Percentiles rank a stretch among this genome's conserved stretches.
phyloP scores from a whole-genome alignment of 2,113 vertebrate genomes.

The Eudyptes chrysolophus region DNA sequence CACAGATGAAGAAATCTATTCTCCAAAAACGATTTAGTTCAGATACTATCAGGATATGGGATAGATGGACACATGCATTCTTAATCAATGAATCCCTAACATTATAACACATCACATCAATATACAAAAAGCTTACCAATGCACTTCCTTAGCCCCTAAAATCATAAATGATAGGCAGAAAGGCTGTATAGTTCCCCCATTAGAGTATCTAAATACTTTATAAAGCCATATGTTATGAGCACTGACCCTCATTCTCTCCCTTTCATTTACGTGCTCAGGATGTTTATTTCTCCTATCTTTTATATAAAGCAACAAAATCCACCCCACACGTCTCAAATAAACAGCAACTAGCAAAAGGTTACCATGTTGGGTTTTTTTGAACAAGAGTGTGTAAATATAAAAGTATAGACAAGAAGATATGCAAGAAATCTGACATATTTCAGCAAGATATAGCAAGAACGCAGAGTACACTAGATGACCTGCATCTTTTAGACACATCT shows the following conservation, averaged over 20 bases:
- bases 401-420: background rate
- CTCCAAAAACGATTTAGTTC: background rate
- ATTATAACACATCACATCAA: background rate
- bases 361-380: background rate
- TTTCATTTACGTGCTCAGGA: background rate
- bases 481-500: background rate
- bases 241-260: too few species aligned
- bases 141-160: background rate
- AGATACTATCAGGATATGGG: background rate
- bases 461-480: background rate
- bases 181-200: background rate
- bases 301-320: background rate
- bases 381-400: background rate
- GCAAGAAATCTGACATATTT: background rate
- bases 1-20: background rate
- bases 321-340: background rate
- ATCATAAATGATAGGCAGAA: background rate
- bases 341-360: background rate
- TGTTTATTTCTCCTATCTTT: background rate
- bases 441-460: background rate
- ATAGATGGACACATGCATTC: rapidly evolving
- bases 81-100: background rate
- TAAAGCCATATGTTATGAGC: rapidly evolving
- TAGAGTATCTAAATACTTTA: background rate
- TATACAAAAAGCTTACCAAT: background rate